Percentiles rank a stretch among this genome's conserved stretches.
phyloP scores from a whole-genome alignment of 37 sponge, comb jelly and placozoan species.

The Chondrilla cf. caribensis region DNA sequence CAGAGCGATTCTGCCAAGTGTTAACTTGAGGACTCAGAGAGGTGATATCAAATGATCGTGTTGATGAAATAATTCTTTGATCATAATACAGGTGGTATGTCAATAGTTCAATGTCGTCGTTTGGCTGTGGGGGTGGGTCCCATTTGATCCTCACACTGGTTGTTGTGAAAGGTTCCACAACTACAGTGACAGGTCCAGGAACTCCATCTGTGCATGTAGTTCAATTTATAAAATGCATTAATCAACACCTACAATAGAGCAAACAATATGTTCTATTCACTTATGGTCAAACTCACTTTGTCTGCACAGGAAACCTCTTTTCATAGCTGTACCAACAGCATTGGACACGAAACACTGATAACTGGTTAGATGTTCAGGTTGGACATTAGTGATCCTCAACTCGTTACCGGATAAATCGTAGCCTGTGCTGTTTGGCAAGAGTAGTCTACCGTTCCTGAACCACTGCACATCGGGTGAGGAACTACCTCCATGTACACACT shows the following conservation, averaged over 20 bases:
- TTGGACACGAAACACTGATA: background rate
- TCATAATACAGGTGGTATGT: background rate
- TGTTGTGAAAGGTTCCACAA: conserved; percentile 8
- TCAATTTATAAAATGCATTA: no score
- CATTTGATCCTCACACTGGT: conserved; percentile 8
- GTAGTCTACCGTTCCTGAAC: background rate
- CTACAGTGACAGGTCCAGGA: background rate
- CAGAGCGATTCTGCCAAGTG: background rate
- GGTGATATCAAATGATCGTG: background rate
- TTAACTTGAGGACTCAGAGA: background rate
- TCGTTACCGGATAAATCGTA: no score
- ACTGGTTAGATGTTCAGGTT: background rate
- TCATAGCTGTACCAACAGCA: background rate
- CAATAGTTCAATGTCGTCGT: conserved; percentile 21
- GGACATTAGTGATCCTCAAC: background rate
- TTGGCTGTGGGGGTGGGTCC: conserved; percentile 14
- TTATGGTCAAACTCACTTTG: background rate
- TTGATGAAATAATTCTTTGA: background rate
- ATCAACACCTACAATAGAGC: no score
- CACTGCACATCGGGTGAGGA: background rate
- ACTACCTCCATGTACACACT: background rate
- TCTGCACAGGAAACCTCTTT: background rate
- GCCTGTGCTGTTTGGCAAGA: background rate
- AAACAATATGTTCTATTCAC: no score
- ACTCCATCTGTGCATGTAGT: background rate